These are phyloP conservation scores for Tachysurus fulvidraco DNA, from an alignment of 2,113 vertebrate genomes.

Conservation along the genomic window DNA sequence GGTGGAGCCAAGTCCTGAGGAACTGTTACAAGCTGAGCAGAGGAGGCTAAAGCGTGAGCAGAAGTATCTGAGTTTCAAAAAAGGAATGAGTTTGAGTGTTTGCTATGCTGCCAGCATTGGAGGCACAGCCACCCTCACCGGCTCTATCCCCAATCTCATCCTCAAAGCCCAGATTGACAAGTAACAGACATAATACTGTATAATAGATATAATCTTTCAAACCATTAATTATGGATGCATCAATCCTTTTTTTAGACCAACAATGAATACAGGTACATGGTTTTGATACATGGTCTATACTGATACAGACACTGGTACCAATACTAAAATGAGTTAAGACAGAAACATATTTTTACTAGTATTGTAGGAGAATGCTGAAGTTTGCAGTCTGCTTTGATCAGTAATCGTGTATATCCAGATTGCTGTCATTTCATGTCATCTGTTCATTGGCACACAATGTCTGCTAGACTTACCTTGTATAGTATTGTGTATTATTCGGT, in stretches of 20 bases:
- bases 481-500: neutral
- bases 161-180: constrained; percentile 85
- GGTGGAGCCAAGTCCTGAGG: neutral
- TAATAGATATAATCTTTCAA: constrained; percentile 75
- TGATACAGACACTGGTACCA: neutral
- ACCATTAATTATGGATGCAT: constrained; percentile 27
- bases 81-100: constrained; percentile 84
- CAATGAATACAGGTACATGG: neutral
- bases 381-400: neutral
- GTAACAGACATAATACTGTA: constrained; percentile 65
- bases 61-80: constrained; percentile 73
- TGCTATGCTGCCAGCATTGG: constrained; percentile 92
- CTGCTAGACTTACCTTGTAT: neutral
- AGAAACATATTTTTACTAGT: neutral
- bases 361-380: neutral
- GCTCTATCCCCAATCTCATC: constrained; percentile 88
- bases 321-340: neutral
- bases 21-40: constrained; percentile 6
- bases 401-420: neutral
- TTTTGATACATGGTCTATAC: neutral
- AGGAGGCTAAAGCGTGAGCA: constrained; percentile 31
- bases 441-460: too few relatives aligned
- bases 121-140: constrained; percentile 88
- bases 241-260: neutral
- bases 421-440: neutral